Percentiles rank a stretch among this genome's conserved stretches.
Evolutionary conservation across 2,888 invertebrate genomes (phyloP).

Genomic region (Xestia sexstrigata): DNA sequence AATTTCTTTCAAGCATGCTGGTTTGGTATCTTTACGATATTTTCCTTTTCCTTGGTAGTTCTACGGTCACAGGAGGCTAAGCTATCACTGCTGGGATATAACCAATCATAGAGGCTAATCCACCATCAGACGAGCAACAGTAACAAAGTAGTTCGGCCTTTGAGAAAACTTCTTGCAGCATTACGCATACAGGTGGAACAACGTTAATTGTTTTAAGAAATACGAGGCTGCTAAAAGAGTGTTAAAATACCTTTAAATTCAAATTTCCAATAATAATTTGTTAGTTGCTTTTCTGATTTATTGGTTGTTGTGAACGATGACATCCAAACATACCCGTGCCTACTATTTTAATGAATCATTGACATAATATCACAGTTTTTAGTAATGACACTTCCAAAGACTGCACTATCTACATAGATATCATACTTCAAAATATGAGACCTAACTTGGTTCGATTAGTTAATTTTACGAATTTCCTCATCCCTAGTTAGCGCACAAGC

Average conservation of each 20-base stretch:
- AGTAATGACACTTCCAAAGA: neutral
- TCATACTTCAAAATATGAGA: slow-evolving; percentile 49
- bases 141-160: slow-evolving; percentile 72
- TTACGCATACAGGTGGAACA: slow-evolving; percentile 67
- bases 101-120: slow-evolving; percentile 13
- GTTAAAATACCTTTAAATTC: neutral
- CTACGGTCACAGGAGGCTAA: neutral
- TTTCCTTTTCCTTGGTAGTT: neutral
- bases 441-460: slow-evolving; percentile 50
- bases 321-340: neutral
- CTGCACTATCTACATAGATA: slow-evolving; percentile 33
- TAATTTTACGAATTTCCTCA: slow-evolving; percentile 18
- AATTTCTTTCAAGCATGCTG: neutral
- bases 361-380: neutral
- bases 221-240: slow-evolving; percentile 65
- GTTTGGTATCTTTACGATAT: neutral
- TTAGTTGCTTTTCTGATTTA: no score
- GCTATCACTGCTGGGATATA: neutral
- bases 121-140: slow-evolving; percentile 52
- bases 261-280: neutral
- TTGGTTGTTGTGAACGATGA: slow-evolving; percentile 3
- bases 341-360: neutral
- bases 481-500: slow-evolving; percentile 36
- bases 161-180: slow-evolving; percentile 71
- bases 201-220: slow-evolving; percentile 78